Base-by-base conservation (phyloP, 2,797 vertebrate genomes). In the Coracias cyanogaster region DNA sequence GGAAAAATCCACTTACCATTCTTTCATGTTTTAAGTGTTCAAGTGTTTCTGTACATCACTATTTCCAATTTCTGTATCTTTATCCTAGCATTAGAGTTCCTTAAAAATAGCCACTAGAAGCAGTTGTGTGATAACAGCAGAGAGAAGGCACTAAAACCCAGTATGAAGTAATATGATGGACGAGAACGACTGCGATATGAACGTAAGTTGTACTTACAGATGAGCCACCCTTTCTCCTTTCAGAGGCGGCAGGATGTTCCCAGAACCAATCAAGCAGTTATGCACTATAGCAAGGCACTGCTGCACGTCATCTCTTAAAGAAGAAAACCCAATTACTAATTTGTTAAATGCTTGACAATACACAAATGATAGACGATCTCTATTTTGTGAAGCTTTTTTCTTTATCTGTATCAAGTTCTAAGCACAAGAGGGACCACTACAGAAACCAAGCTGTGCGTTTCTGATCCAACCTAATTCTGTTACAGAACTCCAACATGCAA, bases 211-310 rank as follows among this genome's bases (percentile, higher is more conserved):
- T 94, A 98, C 99, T 99, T 96, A 99, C 99, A 99, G 98, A 64
- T 99, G 98, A 94, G 98, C 96, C 65, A 99, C 98, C 43, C 98
- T 98, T 78, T 99, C 98, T 98, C 99, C 99, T 98, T 98, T 98
- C 82, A 99, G 96, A 20, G 99, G 98, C 82, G 99, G 99, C 95
- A 99, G 98, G 96, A 99, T 94, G 93, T 98, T 98, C 62, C 99
- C 99, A 49, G 99, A 99, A 96, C 99, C 99, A 83, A 99, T 98
- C 84, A 99, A 98, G 97, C 99, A 99, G 97, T 99, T 99, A 95
- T 99, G 99, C 76, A 99, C 97, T 35, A 99, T 99, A 70, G 99
- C 98, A 95, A 99, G 98, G 97, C 99, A 99, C 97, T 99, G 99
- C 4, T 99, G 98, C 95, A 99, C 98, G 86, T 99, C 99, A 97